Base-by-base conservation (phyloP, 2,888 invertebrate genomes). In the Pandemis corylana region DNA sequence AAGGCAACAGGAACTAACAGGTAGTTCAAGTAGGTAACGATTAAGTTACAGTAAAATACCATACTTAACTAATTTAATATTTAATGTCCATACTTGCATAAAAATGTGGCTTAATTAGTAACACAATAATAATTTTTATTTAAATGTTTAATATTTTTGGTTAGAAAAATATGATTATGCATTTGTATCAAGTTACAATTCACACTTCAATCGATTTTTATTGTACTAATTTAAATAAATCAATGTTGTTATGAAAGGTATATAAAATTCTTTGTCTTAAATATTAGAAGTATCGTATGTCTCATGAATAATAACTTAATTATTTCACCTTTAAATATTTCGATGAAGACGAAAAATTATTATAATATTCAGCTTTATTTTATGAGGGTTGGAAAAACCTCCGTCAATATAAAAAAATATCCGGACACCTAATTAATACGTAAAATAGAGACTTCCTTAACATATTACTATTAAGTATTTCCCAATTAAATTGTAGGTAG, bases 181-280 rank as follows among this genome's bases (percentile, higher is more conserved):
- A 46, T 46, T 36, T 51, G 62, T 71, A 75, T 75, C 75, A 71
- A 62, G 53, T 75, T 75, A 71, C 71, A 66, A 71, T 61, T 75
- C 67, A 63, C 66, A 71, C 71, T 49, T 70, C 46, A 62, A 62
- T 28, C 49, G 9, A 70, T 75, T 61, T 74, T 67, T 46, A 70
- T 66, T 61, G 51, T 15, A 44, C 61, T 70, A 44, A 62, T 75
- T 64, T 75, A 62, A 75, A 75, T 74, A 74, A 66, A 66, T 70
- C 51, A 51, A 69, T 68, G 44, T 73, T 49, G 15, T 69, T 64
- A 46, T 28, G 20, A 64, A 59, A 59, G 56, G 64, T 59, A 73
- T 53, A 63, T 68, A 73, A 68, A 68, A 73, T 68, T 73, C 59
- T 69, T 68, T 56, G 36, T 46, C 36, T 36, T 44, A 53, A 65